phyloP scores from a whole-genome alignment of 2,797 vertebrate genomes.

The Mionectes olivaceus region DNA sequence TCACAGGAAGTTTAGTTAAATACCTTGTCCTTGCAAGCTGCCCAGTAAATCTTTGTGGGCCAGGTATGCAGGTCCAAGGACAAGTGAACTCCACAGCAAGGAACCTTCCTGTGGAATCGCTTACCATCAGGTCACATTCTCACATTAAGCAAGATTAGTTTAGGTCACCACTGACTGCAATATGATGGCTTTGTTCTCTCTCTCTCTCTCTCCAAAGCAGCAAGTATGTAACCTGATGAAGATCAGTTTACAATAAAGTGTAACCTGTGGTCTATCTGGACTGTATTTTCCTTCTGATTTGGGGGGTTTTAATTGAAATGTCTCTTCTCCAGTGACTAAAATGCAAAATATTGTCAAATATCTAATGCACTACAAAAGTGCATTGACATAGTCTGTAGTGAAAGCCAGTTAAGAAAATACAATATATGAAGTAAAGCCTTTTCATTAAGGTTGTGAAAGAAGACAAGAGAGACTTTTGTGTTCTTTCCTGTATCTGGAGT shows the following conservation, averaged over 20 bases:
- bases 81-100: background rate
- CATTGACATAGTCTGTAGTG: background rate
- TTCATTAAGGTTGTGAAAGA: background rate
- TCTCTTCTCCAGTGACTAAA: constrained; percentile 2
- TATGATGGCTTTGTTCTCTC: background rate
- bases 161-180: background rate
- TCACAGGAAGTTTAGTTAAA: background rate
- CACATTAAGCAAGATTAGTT: background rate
- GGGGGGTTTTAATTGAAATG: background rate
- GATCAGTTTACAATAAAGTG: background rate
- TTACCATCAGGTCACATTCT: background rate
- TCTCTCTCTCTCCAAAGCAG: background rate
- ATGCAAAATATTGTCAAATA: background rate
- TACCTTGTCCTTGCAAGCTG: background rate
- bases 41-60: background rate
- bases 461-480: background rate
- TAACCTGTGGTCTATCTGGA: background rate
- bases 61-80: background rate
- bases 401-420: background rate
- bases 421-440: background rate
- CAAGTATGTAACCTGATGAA: background rate
- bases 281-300: background rate
- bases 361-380: background rate
- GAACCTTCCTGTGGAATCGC: background rate
- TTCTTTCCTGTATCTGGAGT: background rate